Evolutionary conservation across 2,113 vertebrate species (phyloP).

Genomic region (Dasyornis broadbenti): DNA sequence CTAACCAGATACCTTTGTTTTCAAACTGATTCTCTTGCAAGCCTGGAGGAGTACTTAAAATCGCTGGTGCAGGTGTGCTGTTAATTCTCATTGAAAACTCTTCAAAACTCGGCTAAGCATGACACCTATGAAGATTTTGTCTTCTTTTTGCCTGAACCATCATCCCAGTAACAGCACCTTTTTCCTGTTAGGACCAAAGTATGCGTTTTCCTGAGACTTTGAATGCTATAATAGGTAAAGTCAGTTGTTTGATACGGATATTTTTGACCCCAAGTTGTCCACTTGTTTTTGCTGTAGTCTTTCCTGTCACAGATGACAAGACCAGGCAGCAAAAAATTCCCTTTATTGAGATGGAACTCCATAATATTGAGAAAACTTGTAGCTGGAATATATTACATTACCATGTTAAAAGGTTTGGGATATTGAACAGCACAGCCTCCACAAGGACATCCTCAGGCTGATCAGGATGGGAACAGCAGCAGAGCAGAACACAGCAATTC

Average conservation of each 20-base stretch:
- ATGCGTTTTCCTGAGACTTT: not conserved
- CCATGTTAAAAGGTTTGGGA: not conserved
- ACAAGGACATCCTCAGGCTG: not conserved
- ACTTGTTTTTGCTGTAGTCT: not conserved
- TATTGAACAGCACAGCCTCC: not conserved
- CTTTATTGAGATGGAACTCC: not conserved
- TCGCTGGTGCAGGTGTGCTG: not conserved
- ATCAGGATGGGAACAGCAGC: not conserved
- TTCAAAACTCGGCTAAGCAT: not conserved
- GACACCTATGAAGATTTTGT: not conserved
- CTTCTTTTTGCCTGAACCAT: not conserved
- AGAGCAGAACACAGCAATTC: not conserved
- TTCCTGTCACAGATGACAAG: not conserved
- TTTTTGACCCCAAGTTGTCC: not conserved
- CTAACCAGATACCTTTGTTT: not conserved
- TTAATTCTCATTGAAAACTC: not conserved
- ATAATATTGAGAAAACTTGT: not conserved
- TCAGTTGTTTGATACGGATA: not conserved
- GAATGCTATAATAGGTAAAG: not conserved
- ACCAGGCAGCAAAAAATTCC: not conserved
- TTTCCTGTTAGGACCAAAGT: not conserved
- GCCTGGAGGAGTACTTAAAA: not conserved
- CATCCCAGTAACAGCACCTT: not conserved
- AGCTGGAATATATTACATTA: not conserved
- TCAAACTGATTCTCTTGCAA: not conserved